Base-by-base conservation (phyloP, 2,888 invertebrate species). In the Melanophora roralis region DNA sequence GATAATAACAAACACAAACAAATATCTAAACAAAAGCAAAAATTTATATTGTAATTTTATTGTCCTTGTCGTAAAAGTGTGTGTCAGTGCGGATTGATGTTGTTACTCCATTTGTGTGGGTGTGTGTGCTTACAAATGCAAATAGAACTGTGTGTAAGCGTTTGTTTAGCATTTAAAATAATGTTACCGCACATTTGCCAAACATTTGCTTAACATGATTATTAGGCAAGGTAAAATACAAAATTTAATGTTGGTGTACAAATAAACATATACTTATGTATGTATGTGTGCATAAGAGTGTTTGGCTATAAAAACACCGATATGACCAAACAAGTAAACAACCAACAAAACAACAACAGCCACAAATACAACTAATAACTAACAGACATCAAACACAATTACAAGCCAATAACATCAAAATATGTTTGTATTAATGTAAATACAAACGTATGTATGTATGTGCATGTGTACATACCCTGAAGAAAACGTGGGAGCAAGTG, bases 141-240 rank as follows among this genome's bases (percentile, higher is more conserved):
- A 59, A 69, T 64, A 38, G 32, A 9, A 69, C 57, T 76, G 23
- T 57, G 40, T 3, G 27, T n/a, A n/a, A n/a, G n/a, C n/a, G n/a
- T n/a, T n/a, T 79, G 12, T 36, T 7, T 74, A 38, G 36, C 59
- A 69, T 74, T 79, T 69, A 71, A 74, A 27, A 79, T 79, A 74
- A 79, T 83, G 83, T 84, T 84, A 84, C 86, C 85, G 86, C 85
- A 86, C 85, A 86, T 86, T 85, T 85, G 84, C 84, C 84, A 87
- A 86, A 86, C 86, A 86, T 85, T 86, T 86, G 86, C 84, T 86
- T 84, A 85, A 86, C 86, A 87, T 87, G 86, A 85, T 86, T 86
- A 86, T 86, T 87, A 86, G 85, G 85, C 84, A 84, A 85, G 83
- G 69, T 69, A 74, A 27, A 27, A 69, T 69, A 65, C 43, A 43